These are phyloP conservation scores for Pachydiplax longipennis DNA, from an alignment of 2,888 invertebrate species.

Conservation along the genomic window DNA sequence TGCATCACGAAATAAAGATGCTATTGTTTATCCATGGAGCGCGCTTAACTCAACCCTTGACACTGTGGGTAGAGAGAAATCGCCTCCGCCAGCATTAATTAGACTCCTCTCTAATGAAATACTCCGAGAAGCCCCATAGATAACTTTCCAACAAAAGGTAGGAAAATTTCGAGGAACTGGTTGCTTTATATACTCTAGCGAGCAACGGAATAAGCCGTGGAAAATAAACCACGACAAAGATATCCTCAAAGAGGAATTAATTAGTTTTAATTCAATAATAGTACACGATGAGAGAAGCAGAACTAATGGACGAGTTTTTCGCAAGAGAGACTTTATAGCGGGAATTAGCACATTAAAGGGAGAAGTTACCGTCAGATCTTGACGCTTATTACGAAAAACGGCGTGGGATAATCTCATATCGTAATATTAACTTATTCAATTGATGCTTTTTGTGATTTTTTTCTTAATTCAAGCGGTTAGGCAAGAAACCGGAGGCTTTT, in stretches of 20 bases:
- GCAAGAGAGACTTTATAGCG: no score
- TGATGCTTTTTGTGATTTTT: no score
- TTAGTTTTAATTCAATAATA: background rate
- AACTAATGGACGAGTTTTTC: no score
- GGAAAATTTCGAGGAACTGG: background rate
- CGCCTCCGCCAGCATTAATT: background rate
- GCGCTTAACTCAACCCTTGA: background rate
- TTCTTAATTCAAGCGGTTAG: no score
- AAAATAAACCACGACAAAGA: background rate
- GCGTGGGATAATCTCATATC: no score
- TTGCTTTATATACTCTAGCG: background rate
- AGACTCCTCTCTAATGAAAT: background rate
- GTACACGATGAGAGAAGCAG: no score
- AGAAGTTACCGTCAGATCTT: no score
- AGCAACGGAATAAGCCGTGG: background rate
- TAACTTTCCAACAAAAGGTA: background rate
- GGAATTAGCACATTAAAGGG: no score
- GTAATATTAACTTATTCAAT: no score
- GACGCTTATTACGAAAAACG: no score
- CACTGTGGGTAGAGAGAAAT: background rate
- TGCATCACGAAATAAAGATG: background rate
- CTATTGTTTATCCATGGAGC: background rate
- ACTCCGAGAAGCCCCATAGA: background rate
- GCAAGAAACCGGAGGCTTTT: no score
- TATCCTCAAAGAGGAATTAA: background rate